Conservation (phyloP, 53 echinoderm and acorn worm species). For the Astropecten irregularis region DNA sequence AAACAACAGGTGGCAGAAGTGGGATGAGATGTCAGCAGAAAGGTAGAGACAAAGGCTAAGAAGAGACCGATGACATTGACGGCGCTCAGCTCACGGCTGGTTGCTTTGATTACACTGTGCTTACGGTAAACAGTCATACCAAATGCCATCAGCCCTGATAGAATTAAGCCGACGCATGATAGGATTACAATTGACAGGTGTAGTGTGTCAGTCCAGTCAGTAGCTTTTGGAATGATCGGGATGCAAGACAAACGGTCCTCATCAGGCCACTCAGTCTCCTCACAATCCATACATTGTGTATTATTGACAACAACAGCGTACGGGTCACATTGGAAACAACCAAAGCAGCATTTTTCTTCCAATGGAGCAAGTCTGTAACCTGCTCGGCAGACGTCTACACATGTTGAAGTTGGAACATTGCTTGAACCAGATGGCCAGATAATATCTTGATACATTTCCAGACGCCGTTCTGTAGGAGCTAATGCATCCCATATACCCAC, state of each 20-base stretch:
- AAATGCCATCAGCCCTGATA: neutral
- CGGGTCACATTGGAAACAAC: constrained; percentile 52
- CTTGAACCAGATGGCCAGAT: neutral
- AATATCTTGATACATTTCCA: constrained; percentile 5
- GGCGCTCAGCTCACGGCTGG: constrained; percentile 52
- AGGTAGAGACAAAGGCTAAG: constrained; percentile 14
- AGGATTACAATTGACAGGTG: too few species aligned
- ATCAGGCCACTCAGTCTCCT: constrained; percentile 3
- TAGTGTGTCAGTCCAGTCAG: neutral
- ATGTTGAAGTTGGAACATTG: constrained; percentile 37
- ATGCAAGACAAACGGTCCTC: too few species aligned
- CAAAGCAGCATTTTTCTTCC: constrained; percentile 70
- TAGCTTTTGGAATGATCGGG: too few species aligned
- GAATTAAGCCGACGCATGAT: neutral
- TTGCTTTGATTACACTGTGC: constrained; percentile 57
- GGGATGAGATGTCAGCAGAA: constrained; percentile 7
- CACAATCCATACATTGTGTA: constrained; percentile 50
- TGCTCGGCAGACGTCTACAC: constrained; percentile 63
- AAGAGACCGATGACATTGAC: constrained; percentile 46
- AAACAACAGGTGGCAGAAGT: neutral
- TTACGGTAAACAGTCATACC: constrained; percentile 7
- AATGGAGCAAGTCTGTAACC: constrained; percentile 29
- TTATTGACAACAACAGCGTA: constrained; percentile 54
- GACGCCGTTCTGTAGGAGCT: constrained; percentile 5
- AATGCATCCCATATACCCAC: neutral